Conservation (phyloP, 1,140 invertebrate species). For the Philopotamus ludificatus region DNA sequence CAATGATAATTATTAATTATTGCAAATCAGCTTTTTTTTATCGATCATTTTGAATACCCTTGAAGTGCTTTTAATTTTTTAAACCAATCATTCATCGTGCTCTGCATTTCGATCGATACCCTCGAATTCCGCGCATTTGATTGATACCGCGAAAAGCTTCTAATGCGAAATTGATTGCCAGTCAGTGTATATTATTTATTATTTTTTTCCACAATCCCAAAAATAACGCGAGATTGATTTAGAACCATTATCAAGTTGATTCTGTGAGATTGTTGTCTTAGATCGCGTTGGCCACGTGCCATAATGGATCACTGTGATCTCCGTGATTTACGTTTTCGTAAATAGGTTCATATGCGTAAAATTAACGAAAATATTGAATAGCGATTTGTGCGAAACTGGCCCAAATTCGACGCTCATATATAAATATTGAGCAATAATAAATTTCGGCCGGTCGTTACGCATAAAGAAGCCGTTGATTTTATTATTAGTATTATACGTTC, state of each 20-base stretch:
- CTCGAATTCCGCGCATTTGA: too few species aligned
- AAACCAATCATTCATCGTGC: too few species aligned
- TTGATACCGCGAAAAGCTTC: background rate
- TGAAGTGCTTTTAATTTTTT: too few species aligned
- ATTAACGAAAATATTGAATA: background rate
- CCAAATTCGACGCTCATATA: too few species aligned
- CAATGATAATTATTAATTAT: too few species aligned
- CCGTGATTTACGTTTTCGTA: slow-evolving; percentile 1
- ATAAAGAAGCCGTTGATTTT: too few species aligned
- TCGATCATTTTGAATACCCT: too few species aligned
- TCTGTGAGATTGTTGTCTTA: slow-evolving; percentile 1
- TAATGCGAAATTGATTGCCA: background rate
- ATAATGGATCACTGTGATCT: slow-evolving; percentile 10
- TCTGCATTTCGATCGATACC: too few species aligned
- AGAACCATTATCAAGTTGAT: background rate
- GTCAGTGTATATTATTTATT: background rate
- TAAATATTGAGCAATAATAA: too few species aligned
- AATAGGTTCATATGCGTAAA: background rate
- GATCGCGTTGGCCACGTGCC: background rate
- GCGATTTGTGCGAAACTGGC: background rate
- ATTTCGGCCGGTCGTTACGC: too few species aligned
- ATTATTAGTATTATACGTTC: too few species aligned
- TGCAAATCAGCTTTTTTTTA: too few species aligned
- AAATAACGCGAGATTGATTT: background rate
- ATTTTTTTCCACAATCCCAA: background rate